Percentiles rank a stretch among this genome's conserved stretches.
These are phyloP conservation scores for Leptosomus discolor DNA, from an alignment of 2,113 vertebrate genomes.

Conservation along the genomic window DNA sequence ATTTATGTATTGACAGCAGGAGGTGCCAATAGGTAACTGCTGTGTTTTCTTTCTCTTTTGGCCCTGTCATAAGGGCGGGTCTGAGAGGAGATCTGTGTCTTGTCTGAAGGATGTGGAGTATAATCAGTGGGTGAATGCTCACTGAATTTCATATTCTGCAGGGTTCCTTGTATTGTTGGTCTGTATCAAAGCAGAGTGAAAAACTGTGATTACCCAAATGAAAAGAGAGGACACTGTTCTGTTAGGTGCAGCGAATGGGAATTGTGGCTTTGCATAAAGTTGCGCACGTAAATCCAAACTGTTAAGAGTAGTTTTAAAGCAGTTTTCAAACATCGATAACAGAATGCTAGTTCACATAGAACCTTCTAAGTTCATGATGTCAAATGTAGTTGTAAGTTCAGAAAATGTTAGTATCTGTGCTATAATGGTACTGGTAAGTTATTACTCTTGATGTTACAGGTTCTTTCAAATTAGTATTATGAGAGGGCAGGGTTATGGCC, in stretches of 20 bases:
- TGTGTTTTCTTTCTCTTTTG: background rate
- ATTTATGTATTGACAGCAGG: background rate
- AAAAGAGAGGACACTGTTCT: background rate
- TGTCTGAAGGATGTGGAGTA: background rate
- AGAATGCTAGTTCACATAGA: background rate
- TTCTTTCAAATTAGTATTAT: background rate
- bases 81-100: background rate
- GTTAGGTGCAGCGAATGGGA: accelerated
- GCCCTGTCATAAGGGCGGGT: accelerated
- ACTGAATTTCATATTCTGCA: background rate
- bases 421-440: background rate
- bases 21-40: background rate
- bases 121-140: background rate
- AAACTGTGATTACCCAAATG: background rate
- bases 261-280: background rate
- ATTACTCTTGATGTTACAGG: background rate
- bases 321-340: background rate
- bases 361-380: accelerated
- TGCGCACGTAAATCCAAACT: accelerated
- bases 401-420: background rate
- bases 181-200: background rate
- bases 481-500: background rate
- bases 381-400: background rate
- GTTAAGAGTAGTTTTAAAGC: background rate
- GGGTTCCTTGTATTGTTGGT: background rate